Conservation (phyloP, 2,113 vertebrate genomes). For the Anser brachyrhynchus region DNA sequence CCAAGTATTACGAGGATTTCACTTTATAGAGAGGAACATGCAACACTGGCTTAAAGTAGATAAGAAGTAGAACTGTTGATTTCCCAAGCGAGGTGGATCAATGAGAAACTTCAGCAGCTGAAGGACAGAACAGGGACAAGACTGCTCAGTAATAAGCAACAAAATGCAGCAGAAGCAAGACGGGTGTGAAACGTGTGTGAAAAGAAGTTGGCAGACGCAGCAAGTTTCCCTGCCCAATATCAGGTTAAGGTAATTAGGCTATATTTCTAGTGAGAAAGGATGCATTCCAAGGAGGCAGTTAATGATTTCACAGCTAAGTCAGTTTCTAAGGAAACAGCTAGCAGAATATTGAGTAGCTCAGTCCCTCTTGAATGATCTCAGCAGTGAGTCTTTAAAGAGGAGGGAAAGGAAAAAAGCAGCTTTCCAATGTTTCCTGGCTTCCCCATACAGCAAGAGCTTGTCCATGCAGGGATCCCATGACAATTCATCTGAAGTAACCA, state of each 20-base stretch:
- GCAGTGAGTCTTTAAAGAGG: not conserved
- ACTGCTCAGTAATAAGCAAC: not conserved
- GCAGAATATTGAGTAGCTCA: conserved; percentile 56
- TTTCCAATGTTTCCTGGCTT: conserved; percentile 40
- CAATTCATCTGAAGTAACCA: conserved; percentile 37
- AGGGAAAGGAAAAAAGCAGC: not conserved
- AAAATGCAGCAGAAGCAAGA: not conserved
- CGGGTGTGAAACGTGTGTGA: not conserved
- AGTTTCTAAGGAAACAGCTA: conserved; percentile 41
- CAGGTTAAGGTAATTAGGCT: not conserved
- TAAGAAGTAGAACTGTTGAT: not conserved
- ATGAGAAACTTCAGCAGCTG: not conserved
- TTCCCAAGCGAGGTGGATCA: not conserved
- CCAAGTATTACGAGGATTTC: not conserved
- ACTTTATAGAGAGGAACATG: not conserved
- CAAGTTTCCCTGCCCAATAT: not conserved
- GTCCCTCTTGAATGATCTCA: not conserved
- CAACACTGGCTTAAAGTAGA: not conserved
- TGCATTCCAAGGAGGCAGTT: conserved; percentile 5
- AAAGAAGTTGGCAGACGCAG: not conserved
- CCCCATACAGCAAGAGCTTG: not conserved
- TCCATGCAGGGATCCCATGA: not conserved
- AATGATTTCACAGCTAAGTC: conserved; percentile 46
- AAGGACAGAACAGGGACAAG: not conserved
- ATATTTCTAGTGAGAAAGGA: not conserved